phyloP scores from a whole-genome alignment of 1,140 invertebrate species.

The Drosophila triauraria region DNA sequence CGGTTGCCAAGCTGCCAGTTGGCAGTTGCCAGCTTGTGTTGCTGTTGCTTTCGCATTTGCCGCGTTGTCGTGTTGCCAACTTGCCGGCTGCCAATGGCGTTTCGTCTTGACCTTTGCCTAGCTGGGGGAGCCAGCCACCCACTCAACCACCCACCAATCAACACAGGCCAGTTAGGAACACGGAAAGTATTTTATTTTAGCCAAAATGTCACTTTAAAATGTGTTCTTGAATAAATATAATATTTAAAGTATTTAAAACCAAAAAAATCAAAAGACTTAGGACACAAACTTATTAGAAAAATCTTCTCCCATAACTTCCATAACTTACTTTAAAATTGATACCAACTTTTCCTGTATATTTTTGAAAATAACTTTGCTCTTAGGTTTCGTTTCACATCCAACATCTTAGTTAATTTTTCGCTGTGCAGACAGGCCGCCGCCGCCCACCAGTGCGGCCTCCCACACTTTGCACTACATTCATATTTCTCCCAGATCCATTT shows the following conservation, averaged over 20 bases:
- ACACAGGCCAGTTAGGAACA: neutral
- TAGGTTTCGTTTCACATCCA: neutral
- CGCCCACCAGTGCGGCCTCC: slow-evolving; percentile 48
- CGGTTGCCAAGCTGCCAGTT: slow-evolving; percentile 60
- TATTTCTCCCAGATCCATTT: slow-evolving; percentile 56
- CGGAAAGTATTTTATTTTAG: neutral
- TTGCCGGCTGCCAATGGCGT: slow-evolving; percentile 47
- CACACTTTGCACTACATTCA: slow-evolving; percentile 78
- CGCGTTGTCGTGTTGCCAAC: slow-evolving; percentile 29
- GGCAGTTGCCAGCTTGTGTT: slow-evolving; percentile 39
- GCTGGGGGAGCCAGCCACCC: slow-evolving; percentile 21
- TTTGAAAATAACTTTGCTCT: too few relatives aligned
- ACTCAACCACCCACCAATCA: slow-evolving; percentile 15
- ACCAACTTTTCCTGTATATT: too few relatives aligned
- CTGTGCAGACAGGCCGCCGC: slow-evolving; percentile 1
- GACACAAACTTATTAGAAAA: neutral
- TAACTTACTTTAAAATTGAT: neutral
- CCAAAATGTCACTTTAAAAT: neutral
- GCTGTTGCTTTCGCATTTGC: slow-evolving; percentile 12
- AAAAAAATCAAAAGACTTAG: neutral
- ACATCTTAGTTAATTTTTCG: slow-evolving; percentile 7
- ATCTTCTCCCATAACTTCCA: neutral
- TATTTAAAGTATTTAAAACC: neutral
- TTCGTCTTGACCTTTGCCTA: slow-evolving; percentile 66
- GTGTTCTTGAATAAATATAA: neutral